A percentile compares a stretch with the other conserved stretches of the same genome.
phyloP scores from a whole-genome alignment of 2,797 vertebrate genomes.

The Lates japonicus region DNA sequence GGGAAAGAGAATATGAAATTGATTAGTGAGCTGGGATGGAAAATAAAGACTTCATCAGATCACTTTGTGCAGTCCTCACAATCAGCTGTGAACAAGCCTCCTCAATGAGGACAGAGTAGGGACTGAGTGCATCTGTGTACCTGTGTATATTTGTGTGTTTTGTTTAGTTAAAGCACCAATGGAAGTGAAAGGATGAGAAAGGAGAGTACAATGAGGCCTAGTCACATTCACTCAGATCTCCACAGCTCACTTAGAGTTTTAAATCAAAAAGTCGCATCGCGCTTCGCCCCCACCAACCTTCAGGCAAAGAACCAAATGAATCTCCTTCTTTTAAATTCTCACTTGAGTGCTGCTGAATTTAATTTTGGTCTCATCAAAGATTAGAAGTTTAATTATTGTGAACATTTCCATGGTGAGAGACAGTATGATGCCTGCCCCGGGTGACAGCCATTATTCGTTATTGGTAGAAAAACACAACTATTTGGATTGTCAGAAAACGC shows the following conservation, averaged over 20 bases:
- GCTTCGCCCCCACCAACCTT: constrained; percentile 16
- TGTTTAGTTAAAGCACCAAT: constrained; percentile 33
- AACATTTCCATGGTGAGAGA: constrained; percentile 13
- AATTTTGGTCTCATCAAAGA: constrained; percentile 44
- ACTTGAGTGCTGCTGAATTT: constrained; percentile 41
- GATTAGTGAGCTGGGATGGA: constrained; percentile 81
- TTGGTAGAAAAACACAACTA: not conserved
- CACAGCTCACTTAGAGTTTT: constrained; percentile 5
- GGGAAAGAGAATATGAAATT: constrained; percentile 77
- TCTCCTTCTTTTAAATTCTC: constrained; percentile 47
- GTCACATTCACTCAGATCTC: constrained; percentile 35
- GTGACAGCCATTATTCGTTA: constrained; percentile 7
- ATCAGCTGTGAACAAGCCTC: constrained; percentile 77
- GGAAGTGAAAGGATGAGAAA: constrained; percentile 36
- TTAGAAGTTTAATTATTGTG: constrained; percentile 48
- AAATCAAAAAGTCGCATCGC: constrained; percentile 10
- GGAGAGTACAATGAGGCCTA: not conserved
- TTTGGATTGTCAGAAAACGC: not conserved
- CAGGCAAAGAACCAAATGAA: constrained; percentile 29
- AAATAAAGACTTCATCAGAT: constrained; percentile 84
- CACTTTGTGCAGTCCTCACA: constrained; percentile 79
- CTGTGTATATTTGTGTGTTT: constrained; percentile 45
- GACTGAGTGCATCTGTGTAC: constrained; percentile 48
- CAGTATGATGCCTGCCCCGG: not conserved
- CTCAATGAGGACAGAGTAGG: constrained; percentile 72